phyloP scores from a whole-genome alignment of 2,113 vertebrate genomes.

The Smithornis capensis region DNA sequence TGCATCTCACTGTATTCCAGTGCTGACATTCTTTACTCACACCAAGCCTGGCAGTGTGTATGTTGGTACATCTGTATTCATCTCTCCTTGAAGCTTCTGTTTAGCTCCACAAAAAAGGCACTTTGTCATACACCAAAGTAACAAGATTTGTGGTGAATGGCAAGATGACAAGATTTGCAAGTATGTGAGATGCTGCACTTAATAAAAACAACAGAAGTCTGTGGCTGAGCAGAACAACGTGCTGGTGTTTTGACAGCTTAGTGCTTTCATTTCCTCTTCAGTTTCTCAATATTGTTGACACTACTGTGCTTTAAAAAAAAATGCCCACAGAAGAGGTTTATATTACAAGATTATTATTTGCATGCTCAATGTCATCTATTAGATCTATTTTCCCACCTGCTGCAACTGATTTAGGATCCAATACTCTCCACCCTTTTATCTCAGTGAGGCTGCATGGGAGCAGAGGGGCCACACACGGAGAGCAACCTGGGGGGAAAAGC shows the following conservation, averaged over 20 bases:
- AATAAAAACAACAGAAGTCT: background rate
- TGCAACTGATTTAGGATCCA: background rate
- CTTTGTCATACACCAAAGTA: background rate
- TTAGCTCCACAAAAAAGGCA: background rate
- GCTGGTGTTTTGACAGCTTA: background rate
- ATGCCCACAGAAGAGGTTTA: background rate
- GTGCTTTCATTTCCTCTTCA: conserved; percentile 36
- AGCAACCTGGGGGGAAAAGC: background rate
- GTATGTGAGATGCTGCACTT: conserved; percentile 5
- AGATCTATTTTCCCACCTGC: background rate
- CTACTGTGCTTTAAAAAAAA: background rate
- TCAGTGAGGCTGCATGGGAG: background rate
- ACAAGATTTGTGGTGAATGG: background rate
- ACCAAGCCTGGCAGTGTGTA: conserved; percentile 67
- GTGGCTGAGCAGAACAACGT: background rate
- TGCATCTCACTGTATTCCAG: conserved; percentile 28
- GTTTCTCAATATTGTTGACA: background rate
- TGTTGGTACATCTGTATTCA: conserved; percentile 70
- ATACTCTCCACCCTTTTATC: background rate
- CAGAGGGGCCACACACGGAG: background rate
- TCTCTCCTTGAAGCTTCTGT: background rate
- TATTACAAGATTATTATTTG: background rate
- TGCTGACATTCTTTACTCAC: conserved; percentile 81
- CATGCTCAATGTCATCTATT: background rate
- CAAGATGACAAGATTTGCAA: background rate